Conservation (phyloP, 2,113 vertebrate species). For the Eonycteris spelaea region DNA sequence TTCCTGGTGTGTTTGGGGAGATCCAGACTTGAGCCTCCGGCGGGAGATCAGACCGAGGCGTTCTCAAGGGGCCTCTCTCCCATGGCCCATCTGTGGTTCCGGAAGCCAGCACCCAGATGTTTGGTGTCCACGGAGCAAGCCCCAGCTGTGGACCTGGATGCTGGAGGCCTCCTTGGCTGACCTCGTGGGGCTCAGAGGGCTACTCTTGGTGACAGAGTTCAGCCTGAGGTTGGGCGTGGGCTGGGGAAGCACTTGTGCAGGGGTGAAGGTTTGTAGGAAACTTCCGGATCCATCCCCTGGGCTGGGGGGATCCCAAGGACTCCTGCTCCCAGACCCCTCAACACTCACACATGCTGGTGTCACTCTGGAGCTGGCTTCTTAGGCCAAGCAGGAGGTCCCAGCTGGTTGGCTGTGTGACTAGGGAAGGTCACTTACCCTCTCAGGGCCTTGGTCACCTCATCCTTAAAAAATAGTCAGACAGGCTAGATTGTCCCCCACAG, state of each 20-base stretch:
- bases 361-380: neutral
- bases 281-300: neutral
- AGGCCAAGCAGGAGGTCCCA: neutral
- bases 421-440: neutral
- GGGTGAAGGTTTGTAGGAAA: neutral
- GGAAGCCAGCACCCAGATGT: neutral
- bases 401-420: neutral
- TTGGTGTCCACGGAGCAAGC: neutral
- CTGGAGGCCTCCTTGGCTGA: neutral
- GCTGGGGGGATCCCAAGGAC: neutral
- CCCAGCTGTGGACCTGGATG: neutral
- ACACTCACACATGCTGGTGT: rapidly evolving
- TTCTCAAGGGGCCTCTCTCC: neutral
- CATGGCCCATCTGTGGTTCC: neutral
- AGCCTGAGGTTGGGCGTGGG: neutral
- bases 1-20: neutral
- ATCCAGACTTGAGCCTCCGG: neutral
- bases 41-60: rapidly evolving
- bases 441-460: neutral
- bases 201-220: rapidly evolving
- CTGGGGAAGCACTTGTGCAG: neutral
- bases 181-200: rapidly evolving
- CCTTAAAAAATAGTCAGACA: neutral
- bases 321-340: rapidly evolving
- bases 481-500: neutral